Conservation (phyloP, 2,888 invertebrate species). For the Sarcophaga subvicina region DNA sequence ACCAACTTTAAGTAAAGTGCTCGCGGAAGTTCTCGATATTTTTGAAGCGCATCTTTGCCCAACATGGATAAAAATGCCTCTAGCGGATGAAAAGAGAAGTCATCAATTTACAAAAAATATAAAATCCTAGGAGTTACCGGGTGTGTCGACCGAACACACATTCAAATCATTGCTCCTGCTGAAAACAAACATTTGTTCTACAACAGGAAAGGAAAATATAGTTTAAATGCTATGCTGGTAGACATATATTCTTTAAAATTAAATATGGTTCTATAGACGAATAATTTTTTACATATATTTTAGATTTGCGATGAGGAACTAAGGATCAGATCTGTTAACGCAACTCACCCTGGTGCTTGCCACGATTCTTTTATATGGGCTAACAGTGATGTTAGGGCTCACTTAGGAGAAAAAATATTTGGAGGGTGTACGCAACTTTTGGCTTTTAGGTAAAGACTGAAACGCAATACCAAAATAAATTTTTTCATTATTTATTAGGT, state of each 20-base stretch:
- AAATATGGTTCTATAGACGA: not conserved
- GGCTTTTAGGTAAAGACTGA: constrained; percentile 49
- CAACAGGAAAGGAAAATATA: constrained; percentile 27
- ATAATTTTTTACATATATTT: not conserved
- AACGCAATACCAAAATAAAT: not conserved
- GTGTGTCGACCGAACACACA: constrained; percentile 27
- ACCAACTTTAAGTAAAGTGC: constrained; percentile 40
- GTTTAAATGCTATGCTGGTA: constrained; percentile 40
- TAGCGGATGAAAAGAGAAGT: constrained; percentile 36
- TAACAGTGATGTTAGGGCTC: constrained; percentile 44
- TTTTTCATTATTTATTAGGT: constrained; percentile 10
- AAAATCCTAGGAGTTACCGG: constrained; percentile 53
- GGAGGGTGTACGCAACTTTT: constrained; percentile 37
- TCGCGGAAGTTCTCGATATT: constrained; percentile 33
- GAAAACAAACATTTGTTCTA: constrained; percentile 44
- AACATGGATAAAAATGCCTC: constrained; percentile 42
- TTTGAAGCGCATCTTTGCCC: constrained; percentile 53
- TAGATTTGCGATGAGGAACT: constrained; percentile 57
- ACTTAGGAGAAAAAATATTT: constrained; percentile 40
- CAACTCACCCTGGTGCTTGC: constrained; percentile 45
- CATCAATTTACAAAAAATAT: constrained; percentile 40
- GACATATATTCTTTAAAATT: not conserved
- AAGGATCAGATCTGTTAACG: constrained; percentile 14
- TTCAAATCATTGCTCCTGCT: constrained; percentile 47
- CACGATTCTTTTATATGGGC: constrained; percentile 60